Base-by-base conservation (phyloP, 2,888 invertebrate genomes). In the Augochlorella aurata region DNA sequence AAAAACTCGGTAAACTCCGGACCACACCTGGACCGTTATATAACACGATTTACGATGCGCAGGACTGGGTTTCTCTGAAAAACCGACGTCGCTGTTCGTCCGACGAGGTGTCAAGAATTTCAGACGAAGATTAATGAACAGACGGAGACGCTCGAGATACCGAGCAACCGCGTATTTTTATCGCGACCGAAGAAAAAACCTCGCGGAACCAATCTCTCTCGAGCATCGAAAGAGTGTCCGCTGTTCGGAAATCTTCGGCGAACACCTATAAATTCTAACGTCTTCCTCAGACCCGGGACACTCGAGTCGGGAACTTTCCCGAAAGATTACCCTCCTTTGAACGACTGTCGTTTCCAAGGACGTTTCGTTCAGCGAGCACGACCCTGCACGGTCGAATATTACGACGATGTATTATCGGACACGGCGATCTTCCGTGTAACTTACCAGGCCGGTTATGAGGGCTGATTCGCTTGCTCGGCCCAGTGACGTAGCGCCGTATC, bases 401-500 rank as follows among this genome's bases (percentile, higher is more conserved):
- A 72, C 61, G 82, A 45, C 79, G 54, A 69, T 58, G 16, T 29
- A 8, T 63, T 18, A 63, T 38, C 38, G 61, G 38, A 3, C 9
- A 61, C 16, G 61, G 16, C 16, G 29, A 38, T 18, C 54, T 65
- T 21, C 21, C 38, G 10, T n/a, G 38, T 8, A 86, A 87, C 86
- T 88, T 86, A 88, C 88, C 86, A 69, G 72, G 77, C 81, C 80
- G 80, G 69, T 81, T 83, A 75, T 69, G 81, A 85, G 83, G 83
- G 82, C 68, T 82, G 84, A 85, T 88, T 89, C 89, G 86, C 87
- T 88, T 87, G 87, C 38, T 85, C 83, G 68, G 71, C 81, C 75
- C 80, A 74, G 77, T 82, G 82, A 83, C 83, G 78, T 61, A 84
- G 84, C 85, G 87, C 88, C 83, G 77, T 76, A 77, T 81, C 77